Evolutionary conservation across 2,888 invertebrate genomes (phyloP).

Genomic region (Athrips mouffetella): DNA sequence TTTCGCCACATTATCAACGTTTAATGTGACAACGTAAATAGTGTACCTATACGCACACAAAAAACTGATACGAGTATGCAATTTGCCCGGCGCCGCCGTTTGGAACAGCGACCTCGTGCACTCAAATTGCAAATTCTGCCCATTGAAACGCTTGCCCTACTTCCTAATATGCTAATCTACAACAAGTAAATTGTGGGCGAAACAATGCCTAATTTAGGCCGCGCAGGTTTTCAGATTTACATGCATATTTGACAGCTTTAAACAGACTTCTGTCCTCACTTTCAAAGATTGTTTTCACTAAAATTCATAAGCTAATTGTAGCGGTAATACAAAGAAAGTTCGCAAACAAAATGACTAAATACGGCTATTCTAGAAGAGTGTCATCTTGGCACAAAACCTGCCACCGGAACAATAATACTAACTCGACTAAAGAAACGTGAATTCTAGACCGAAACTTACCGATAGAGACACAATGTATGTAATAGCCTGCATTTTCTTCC

Average conservation of each 20-base stretch:
- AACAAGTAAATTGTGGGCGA: slow-evolving; percentile 59
- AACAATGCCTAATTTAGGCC: slow-evolving; percentile 58
- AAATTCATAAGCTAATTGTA: slow-evolving; percentile 34
- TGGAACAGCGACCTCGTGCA: slow-evolving; percentile 37
- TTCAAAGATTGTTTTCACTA: slow-evolving; percentile 29
- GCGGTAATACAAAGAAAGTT: slow-evolving; percentile 35
- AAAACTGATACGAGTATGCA: slow-evolving; percentile 10
- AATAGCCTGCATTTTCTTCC: slow-evolving; percentile 12
- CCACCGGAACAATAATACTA: slow-evolving; percentile 17
- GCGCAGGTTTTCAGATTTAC: slow-evolving; percentile 51
- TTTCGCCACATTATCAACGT: slow-evolving; percentile 9
- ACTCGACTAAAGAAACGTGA: slow-evolving; percentile 20
- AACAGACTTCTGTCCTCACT: slow-evolving; percentile 28
- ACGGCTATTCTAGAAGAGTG: slow-evolving; percentile 30
- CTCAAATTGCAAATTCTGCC: slow-evolving; percentile 41
- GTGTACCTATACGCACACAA: slow-evolving; percentile 13
- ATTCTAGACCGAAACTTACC: slow-evolving; percentile 16
- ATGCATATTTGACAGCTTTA: slow-evolving; percentile 44
- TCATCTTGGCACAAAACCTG: slow-evolving; percentile 19
- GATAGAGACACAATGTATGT: slow-evolving; percentile 15
- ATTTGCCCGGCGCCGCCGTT: slow-evolving; percentile 25
- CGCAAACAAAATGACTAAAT: slow-evolving; percentile 31
- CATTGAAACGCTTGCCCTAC: slow-evolving; percentile 58
- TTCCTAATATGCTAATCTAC: slow-evolving; percentile 71
- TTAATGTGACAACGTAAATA: slow-evolving; percentile 13